A percentile compares a stretch with the other conserved stretches of the same genome.
Evolutionary conservation across 2,797 vertebrate genomes (phyloP).

Genomic region (Pelobates cultripes): DNA sequence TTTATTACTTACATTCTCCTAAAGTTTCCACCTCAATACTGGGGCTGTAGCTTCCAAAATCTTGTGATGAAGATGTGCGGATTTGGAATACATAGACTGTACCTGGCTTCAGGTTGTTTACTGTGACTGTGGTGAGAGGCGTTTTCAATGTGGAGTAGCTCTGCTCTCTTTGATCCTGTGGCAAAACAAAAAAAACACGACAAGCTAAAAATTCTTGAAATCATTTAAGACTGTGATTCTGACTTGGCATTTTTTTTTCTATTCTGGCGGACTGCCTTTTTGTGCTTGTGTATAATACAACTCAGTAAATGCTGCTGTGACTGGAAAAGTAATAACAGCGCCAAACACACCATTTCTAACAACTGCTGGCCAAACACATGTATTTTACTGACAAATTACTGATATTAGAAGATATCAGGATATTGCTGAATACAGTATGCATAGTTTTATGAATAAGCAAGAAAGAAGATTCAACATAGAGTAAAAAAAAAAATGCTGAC

Average conservation of each 20-base stretch:
- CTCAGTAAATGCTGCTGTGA: conserved; percentile 1
- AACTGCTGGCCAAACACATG: conserved; percentile 19
- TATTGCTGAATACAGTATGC: neutral
- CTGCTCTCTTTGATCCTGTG: conserved; percentile 90
- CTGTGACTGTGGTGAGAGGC: conserved; percentile 80
- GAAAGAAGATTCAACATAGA: neutral
- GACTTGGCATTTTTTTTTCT: neutral
- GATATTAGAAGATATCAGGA: conserved; percentile 11
- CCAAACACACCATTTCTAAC: conserved; percentile 10
- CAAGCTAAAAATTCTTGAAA: neutral
- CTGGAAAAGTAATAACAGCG: conserved; percentile 7
- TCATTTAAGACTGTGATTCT: neutral
- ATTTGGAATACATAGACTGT: conserved; percentile 94
- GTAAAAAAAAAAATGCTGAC: too few relatives aligned
- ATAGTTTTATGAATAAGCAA: neutral
- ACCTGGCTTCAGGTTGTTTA: conserved; percentile 91
- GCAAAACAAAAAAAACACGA: conserved; percentile 54
- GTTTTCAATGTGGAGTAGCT: conserved; percentile 94
- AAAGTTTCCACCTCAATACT: conserved; percentile 92
- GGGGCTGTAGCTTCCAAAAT: conserved; percentile 82
- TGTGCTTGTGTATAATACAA: conserved; percentile 4
- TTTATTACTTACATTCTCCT: conserved; percentile 83
- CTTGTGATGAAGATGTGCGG: conserved; percentile 74
- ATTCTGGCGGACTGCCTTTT: conserved; percentile 8
- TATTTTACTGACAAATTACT: conserved; percentile 20